phyloP scores from a whole-genome alignment of 2,888 invertebrate species.

The Steinernema carpocapsae region DNA sequence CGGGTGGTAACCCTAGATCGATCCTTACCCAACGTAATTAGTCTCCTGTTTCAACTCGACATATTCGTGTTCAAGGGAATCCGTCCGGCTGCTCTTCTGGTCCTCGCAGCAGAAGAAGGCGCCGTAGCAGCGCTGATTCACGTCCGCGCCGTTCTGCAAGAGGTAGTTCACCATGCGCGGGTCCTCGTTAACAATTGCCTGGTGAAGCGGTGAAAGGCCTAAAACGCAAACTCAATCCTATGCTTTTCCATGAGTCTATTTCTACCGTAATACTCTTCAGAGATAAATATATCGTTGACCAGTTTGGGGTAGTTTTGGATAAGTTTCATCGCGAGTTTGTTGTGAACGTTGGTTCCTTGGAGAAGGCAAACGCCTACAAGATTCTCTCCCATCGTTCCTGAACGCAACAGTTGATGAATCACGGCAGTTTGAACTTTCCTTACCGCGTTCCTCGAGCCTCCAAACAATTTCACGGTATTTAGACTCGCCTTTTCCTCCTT shows the following conservation, averaged over 20 bases:
- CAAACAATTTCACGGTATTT: slow-evolving; percentile 74
- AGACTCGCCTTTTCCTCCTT: slow-evolving; percentile 69
- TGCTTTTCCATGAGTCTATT: too few relatives aligned
- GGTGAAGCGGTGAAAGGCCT: slow-evolving; percentile 77
- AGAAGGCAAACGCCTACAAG: slow-evolving; percentile 89
- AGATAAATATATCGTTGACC: slow-evolving; percentile 92
- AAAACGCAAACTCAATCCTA: too few relatives aligned
- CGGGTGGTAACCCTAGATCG: not conserved
- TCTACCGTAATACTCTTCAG: slow-evolving; percentile 93
- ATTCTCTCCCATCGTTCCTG: slow-evolving; percentile 82
- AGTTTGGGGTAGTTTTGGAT: slow-evolving; percentile 90
- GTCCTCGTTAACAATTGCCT: slow-evolving; percentile 97
- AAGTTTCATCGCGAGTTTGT: slow-evolving; percentile 89
- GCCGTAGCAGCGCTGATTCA: slow-evolving; percentile 79
- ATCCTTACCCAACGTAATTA: slow-evolving; percentile 80
- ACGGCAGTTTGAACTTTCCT: too few relatives aligned
- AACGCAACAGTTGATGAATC: too few relatives aligned
- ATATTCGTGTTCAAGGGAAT: slow-evolving; percentile 88
- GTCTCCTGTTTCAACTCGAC: slow-evolving; percentile 82
- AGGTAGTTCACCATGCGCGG: slow-evolving; percentile 95
- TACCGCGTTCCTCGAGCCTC: slow-evolving; percentile 64
- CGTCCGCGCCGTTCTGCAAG: slow-evolving; percentile 86
- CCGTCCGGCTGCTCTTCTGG: slow-evolving; percentile 85
- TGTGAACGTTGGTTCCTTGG: slow-evolving; percentile 87
- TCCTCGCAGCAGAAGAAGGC: slow-evolving; percentile 98